phyloP scores from a whole-genome alignment of 2,888 invertebrate species.

The Hoplodrina ambigua region DNA sequence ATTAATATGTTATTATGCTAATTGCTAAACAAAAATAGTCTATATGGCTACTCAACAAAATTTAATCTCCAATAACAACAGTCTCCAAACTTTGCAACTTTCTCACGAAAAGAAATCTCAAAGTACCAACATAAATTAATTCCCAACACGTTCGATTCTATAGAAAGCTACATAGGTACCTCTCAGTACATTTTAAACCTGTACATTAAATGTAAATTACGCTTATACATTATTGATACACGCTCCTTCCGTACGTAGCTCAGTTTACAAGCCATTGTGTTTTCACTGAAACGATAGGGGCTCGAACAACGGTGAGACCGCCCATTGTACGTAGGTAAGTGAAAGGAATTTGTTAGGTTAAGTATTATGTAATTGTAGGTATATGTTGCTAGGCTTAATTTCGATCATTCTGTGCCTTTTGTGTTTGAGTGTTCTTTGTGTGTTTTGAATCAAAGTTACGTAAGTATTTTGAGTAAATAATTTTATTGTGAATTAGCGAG shows the following conservation, averaged over 20 bases:
- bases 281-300: constrained; percentile 31
- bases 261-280: constrained; percentile 45
- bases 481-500: too few relatives aligned
- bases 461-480: neutral
- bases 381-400: constrained; percentile 15
- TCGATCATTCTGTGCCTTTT: constrained; percentile 20
- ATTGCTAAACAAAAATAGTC: too few relatives aligned
- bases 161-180: constrained; percentile 6
- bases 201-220: constrained; percentile 53
- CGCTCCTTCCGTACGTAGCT: constrained; percentile 21
- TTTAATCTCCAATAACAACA: neutral
- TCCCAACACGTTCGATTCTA: constrained; percentile 15
- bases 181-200: constrained; percentile 37
- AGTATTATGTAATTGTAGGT: constrained; percentile 25
- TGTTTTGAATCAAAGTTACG: constrained; percentile 2
- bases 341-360: constrained; percentile 38
- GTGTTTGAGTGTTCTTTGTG: constrained; percentile 21
- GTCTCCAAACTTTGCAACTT: neutral
- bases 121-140: constrained; percentile 8
- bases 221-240: constrained; percentile 58
- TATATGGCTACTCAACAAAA: neutral
- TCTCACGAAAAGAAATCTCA: constrained; percentile 2
- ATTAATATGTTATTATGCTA: too few relatives aligned
- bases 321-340: constrained; percentile 40
- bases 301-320: constrained; percentile 35